These are phyloP conservation scores for Charadrius vociferus DNA, from an alignment of 2,113 vertebrate genomes.

Conservation along the genomic window DNA sequence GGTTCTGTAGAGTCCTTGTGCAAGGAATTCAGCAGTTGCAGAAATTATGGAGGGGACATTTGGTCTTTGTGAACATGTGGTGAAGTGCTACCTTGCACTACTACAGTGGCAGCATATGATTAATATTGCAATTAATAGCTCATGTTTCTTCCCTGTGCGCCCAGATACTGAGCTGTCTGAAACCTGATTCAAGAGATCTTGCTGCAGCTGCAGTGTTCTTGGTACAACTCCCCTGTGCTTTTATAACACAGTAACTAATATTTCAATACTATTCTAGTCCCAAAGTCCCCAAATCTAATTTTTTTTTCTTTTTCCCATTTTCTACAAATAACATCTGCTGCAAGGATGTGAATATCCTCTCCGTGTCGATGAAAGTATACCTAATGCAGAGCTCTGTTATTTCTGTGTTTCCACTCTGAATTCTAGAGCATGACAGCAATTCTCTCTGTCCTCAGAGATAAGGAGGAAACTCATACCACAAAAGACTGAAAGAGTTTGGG, in stretches of 20 bases:
- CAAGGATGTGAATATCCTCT: neutral
- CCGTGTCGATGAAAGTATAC: neutral
- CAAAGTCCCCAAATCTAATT: neutral
- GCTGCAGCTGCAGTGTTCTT: neutral
- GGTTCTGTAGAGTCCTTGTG: neutral
- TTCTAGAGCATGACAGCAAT: neutral
- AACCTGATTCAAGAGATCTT: slow-evolving; percentile 43
- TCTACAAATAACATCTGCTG: neutral
- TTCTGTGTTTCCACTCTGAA: neutral
- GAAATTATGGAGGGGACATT: neutral
- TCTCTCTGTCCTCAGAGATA: rapidly evolving
- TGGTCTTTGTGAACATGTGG: neutral
- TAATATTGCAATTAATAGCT: slow-evolving; percentile 51
- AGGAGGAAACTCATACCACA: neutral
- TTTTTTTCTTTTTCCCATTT: neutral
- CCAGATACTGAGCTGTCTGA: slow-evolving; percentile 2
- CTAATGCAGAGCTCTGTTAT: neutral
- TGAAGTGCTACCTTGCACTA: neutral
- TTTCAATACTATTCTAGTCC: neutral
- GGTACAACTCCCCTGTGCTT: slow-evolving; percentile 7
- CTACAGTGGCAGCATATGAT: neutral
- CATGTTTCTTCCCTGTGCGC: neutral
- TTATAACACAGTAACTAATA: neutral
- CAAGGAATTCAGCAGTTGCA: neutral
- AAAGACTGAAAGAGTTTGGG: neutral